phyloP scores from a whole-genome alignment of 2,888 invertebrate species.

The Agrochola lychnidis region DNA sequence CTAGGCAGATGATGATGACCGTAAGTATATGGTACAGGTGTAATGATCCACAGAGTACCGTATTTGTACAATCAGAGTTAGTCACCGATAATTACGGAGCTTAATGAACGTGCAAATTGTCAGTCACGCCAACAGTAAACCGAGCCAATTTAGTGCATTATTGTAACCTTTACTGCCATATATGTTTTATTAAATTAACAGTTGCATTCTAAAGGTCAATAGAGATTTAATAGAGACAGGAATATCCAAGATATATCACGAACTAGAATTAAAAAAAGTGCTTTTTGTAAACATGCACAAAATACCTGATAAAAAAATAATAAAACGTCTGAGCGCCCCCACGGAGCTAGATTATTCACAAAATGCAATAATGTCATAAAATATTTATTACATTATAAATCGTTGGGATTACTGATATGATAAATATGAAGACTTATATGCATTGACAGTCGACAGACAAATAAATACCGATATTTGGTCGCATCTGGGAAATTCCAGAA shows the following conservation, averaged over 20 bases:
- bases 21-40: slow-evolving; percentile 27
- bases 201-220: slow-evolving; percentile 47
- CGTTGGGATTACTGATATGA: slow-evolving; percentile 36
- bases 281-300: slow-evolving; percentile 17
- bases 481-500: slow-evolving; percentile 28
- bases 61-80: slow-evolving; percentile 53
- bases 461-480: slow-evolving; percentile 21
- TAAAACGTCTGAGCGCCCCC: slow-evolving; percentile 18
- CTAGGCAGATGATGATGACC: too few relatives aligned
- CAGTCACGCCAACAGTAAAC: slow-evolving; percentile 43
- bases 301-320: slow-evolving; percentile 17
- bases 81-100: slow-evolving; percentile 49
- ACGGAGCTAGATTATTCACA: slow-evolving; percentile 7
- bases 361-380: slow-evolving; percentile 37
- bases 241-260: slow-evolving; percentile 13
- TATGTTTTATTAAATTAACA: slow-evolving; percentile 53
- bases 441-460: slow-evolving; percentile 19
- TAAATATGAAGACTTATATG: slow-evolving; percentile 30
- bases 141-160: slow-evolving; percentile 55
- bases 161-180: slow-evolving; percentile 43
- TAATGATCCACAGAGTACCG: slow-evolving; percentile 44
- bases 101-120: slow-evolving; percentile 60
- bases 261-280: not conserved
- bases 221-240: slow-evolving; percentile 27
- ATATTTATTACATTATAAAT: slow-evolving; percentile 34